phyloP scores from a whole-genome alignment of 1,140 invertebrate genomes.

The Drosophila ananassae region DNA sequence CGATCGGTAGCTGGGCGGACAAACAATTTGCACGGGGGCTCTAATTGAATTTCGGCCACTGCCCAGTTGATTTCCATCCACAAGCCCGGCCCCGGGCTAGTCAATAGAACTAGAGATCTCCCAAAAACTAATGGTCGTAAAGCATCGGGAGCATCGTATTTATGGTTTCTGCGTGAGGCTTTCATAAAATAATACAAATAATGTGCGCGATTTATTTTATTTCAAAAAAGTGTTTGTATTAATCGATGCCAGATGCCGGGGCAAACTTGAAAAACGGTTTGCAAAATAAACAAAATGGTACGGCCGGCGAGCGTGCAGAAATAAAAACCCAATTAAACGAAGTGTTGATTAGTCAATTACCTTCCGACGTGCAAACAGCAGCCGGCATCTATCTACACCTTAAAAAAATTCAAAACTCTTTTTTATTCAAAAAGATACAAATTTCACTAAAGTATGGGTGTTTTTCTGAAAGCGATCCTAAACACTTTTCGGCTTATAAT shows the following conservation, averaged over 20 bases:
- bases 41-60: constrained; percentile 69
- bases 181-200: constrained; percentile 17
- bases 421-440: too few species aligned
- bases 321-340: constrained; percentile 76
- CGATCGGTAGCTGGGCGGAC: constrained; percentile 47
- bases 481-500: too few species aligned
- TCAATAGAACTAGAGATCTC: constrained; percentile 27
- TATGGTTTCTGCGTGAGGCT: constrained; percentile 42
- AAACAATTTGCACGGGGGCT: constrained; percentile 63
- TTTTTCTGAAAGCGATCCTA: too few species aligned
- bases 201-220: neutral
- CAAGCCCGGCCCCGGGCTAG: constrained; percentile 44
- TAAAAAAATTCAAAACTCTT: neutral
- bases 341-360: constrained; percentile 77
- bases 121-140: constrained; percentile 24
- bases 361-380: constrained; percentile 43
- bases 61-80: constrained; percentile 33
- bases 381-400: constrained; percentile 13
- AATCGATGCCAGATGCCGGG: constrained; percentile 62
- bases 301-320: constrained; percentile 57
- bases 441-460: too few species aligned
- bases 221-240: constrained; percentile 28
- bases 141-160: constrained; percentile 33
- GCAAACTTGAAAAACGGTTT: constrained; percentile 49
- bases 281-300: constrained; percentile 70